Evolutionary conservation across 2,113 vertebrate species (phyloP).

Genomic region (Turdus rufiventris): DNA sequence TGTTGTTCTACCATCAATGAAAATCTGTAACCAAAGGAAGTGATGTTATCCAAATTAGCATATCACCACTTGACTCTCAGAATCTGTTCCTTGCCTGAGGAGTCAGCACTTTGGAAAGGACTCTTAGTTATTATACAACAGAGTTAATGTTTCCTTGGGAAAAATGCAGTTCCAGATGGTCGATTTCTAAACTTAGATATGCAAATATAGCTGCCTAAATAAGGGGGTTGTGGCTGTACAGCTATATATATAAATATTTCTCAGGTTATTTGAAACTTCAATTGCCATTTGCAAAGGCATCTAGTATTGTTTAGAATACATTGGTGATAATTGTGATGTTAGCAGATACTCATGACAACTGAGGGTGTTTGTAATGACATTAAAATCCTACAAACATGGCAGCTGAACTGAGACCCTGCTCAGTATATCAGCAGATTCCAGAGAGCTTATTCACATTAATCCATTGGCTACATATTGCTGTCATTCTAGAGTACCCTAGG

Average conservation of each 20-base stretch:
- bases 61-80: not conserved
- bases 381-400: not conserved
- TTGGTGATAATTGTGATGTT: not conserved
- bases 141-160: not conserved
- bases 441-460: not conserved
- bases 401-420: not conserved
- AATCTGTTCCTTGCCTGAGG: not conserved
- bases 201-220: not conserved
- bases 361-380: not conserved
- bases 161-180: conserved; percentile 23
- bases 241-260: not conserved
- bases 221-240: accelerated
- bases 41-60: not conserved
- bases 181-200: not conserved
- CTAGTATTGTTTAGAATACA: not conserved
- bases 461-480: not conserved
- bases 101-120: not conserved
- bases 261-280: not conserved
- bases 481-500: not conserved
- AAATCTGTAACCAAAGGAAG: not conserved
- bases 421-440: accelerated
- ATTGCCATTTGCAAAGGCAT: not conserved
- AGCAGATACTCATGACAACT: not conserved
- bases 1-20: not conserved
- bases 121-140: not conserved